Evolutionary conservation across 2,797 vertebrate genomes (phyloP).

Genomic region (Scleropages formosus): DNA sequence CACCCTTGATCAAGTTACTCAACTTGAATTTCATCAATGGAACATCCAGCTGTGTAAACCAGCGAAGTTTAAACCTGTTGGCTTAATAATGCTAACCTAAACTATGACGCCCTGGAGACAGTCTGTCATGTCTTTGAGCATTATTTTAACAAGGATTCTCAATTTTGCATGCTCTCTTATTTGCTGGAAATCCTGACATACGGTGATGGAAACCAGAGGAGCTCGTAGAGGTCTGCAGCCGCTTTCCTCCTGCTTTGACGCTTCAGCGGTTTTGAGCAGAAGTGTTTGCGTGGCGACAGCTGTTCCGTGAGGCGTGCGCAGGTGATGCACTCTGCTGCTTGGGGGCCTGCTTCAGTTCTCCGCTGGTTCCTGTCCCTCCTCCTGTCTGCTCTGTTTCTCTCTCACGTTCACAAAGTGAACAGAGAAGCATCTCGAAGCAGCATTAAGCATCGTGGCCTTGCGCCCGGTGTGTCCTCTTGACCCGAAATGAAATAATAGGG

Average conservation of each 20-base stretch:
- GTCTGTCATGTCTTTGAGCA: conserved; percentile 36
- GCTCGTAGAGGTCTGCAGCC: not conserved
- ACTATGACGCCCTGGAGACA: conserved; percentile 14
- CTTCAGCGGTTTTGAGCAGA: too few relatives aligned
- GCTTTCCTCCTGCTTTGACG: not conserved
- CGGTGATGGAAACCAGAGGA: not conserved
- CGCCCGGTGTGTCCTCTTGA: too few relatives aligned
- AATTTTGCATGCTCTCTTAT: conserved; percentile 38
- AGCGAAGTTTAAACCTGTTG: conserved; percentile 8
- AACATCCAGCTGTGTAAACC: not conserved
- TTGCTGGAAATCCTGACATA: not conserved
- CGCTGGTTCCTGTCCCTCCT: not conserved
- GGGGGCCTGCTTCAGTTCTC: conserved; percentile 28
- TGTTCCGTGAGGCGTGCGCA: too few relatives aligned
- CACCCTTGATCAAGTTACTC: conserved; percentile 1
- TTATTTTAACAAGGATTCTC: conserved; percentile 41
- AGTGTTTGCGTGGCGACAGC: too few relatives aligned
- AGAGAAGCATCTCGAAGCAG: not conserved
- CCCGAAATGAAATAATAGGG: too few relatives aligned
- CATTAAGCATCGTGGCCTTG: too few relatives aligned
- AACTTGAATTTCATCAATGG: not conserved
- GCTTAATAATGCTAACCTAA: not conserved
- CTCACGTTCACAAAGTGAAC: conserved; percentile 44
- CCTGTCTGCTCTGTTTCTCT: not conserved
- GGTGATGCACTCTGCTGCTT: not conserved